Percentiles rank a stretch among this genome's conserved stretches.
phyloP scores from a whole-genome alignment of 2,888 invertebrate species.

The Tinea semifulvella region DNA sequence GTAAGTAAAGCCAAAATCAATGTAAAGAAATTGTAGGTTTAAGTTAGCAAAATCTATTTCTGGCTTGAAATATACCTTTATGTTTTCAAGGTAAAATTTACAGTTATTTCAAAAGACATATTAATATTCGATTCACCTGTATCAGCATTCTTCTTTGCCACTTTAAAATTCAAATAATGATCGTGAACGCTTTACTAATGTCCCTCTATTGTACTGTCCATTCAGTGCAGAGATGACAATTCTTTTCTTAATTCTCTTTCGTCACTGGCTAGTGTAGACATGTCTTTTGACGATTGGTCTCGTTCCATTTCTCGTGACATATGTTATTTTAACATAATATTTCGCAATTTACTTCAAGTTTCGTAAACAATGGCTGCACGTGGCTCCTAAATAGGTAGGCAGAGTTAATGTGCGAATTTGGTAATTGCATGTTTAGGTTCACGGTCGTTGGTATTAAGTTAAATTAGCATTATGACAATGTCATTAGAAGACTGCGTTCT shows the following conservation, averaged over 20 bases:
- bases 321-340: slow-evolving; percentile 27
- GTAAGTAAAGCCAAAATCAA: too few relatives aligned
- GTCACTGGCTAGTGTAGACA: slow-evolving; percentile 23
- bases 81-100: too few relatives aligned
- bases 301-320: slow-evolving; percentile 46
- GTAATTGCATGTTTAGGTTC: slow-evolving; percentile 5
- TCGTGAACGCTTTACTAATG: slow-evolving; percentile 43
- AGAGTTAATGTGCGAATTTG: not conserved
- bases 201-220: slow-evolving; percentile 24
- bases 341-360: slow-evolving; percentile 40
- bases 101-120: not conserved
- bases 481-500: too few relatives aligned
- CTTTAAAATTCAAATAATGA: slow-evolving; percentile 54
- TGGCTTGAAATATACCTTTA: too few relatives aligned
- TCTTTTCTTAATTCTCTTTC: slow-evolving; percentile 14
- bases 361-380: not conserved
- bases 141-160: slow-evolving; percentile 37
- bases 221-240: slow-evolving; percentile 23
- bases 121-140: slow-evolving; percentile 10
- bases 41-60: too few relatives aligned
- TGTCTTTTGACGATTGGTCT: slow-evolving; percentile 46
- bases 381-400: not conserved
- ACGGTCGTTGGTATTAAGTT: slow-evolving; percentile 2
- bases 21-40: too few relatives aligned
- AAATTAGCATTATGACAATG: slow-evolving; percentile 5